phyloP scores from a whole-genome alignment of 1,140 invertebrate genomes.

The Drosophila oshimai region DNA sequence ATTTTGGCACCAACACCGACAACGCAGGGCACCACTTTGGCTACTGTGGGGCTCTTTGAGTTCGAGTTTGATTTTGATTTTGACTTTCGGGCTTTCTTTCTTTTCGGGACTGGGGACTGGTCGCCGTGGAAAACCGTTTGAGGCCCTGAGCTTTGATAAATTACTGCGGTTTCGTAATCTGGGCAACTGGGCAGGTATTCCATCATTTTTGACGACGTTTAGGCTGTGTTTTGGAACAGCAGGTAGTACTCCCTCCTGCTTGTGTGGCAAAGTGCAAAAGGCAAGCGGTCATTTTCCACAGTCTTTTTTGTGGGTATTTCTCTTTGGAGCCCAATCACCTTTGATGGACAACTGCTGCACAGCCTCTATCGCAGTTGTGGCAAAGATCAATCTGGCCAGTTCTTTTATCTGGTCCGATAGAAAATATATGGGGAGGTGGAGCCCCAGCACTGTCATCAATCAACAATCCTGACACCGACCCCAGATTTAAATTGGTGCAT shows the following conservation, averaged over 20 bases:
- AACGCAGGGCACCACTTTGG: conserved; percentile 48
- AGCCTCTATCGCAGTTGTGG: neutral
- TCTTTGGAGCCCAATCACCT: conserved; percentile 42
- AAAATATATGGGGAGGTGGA: neutral
- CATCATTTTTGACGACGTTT: conserved; percentile 70
- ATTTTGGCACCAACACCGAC: conserved; percentile 40
- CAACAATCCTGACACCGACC: conserved; percentile 50
- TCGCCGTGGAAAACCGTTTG: conserved; percentile 26
- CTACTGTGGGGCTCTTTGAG: conserved; percentile 52
- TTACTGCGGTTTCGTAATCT: conserved; percentile 65
- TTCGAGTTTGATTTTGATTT: no score
- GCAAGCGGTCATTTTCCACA: conserved; percentile 28
- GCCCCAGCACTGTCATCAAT: conserved; percentile 60
- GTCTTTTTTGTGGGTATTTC: conserved; percentile 1
- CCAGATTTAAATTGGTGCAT: conserved; percentile 71
- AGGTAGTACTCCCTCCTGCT: conserved; percentile 27
- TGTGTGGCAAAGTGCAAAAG: conserved; percentile 45
- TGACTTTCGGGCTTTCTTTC: conserved; percentile 63
- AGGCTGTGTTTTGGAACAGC: conserved; percentile 59
- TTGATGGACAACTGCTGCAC: conserved; percentile 42
- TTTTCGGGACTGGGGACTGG: conserved; percentile 27
- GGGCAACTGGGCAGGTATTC: conserved; percentile 47
- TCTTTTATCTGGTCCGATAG: conserved; percentile 16
- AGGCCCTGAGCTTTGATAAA: conserved; percentile 63
- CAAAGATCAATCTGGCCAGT: conserved; percentile 52